phyloP scores from a whole-genome alignment of 2,113 vertebrate species.

The Oriolus oriolus region DNA sequence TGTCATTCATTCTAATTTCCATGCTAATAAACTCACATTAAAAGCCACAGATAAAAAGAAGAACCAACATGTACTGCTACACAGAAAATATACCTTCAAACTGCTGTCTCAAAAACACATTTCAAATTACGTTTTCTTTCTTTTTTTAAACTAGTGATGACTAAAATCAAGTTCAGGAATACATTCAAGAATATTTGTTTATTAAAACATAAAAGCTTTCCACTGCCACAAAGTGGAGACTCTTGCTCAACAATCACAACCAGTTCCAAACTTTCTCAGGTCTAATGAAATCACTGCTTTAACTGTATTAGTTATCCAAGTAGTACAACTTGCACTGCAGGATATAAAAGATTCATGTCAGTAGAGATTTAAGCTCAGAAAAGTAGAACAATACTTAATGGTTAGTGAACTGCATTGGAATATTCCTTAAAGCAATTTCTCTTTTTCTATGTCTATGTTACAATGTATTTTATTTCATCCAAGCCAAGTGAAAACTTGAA shows the following conservation, averaged over 20 bases:
- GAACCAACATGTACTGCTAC: not conserved
- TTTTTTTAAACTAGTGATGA: not conserved
- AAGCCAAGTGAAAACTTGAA: not conserved
- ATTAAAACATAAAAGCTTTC: not conserved
- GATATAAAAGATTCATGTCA: slow-evolving; percentile 47
- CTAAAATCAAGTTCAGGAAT: not conserved
- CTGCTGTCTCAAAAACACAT: not conserved
- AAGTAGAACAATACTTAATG: slow-evolving; percentile 34
- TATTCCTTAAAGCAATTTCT: slow-evolving; percentile 24
- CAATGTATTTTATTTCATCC: not conserved
- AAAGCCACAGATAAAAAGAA: not conserved
- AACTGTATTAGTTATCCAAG: slow-evolving; percentile 18
- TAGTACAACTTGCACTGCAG: slow-evolving; percentile 28
- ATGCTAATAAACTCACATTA: not conserved
- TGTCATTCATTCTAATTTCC: not conserved
- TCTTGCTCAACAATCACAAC: not conserved
- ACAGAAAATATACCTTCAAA: not conserved
- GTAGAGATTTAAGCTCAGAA: slow-evolving; percentile 32
- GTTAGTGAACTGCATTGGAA: slow-evolving; percentile 28
- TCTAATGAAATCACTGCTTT: slow-evolving; percentile 6
- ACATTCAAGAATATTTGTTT: not conserved
- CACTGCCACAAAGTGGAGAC: not conserved
- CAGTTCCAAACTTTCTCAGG: not conserved
- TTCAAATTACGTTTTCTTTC: not conserved
- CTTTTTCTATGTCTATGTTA: not conserved